Percentiles rank a stretch among this genome's conserved stretches.
Evolutionary conservation across 2,113 vertebrate species (phyloP).

Genomic region (Tetrao urogallus): DNA sequence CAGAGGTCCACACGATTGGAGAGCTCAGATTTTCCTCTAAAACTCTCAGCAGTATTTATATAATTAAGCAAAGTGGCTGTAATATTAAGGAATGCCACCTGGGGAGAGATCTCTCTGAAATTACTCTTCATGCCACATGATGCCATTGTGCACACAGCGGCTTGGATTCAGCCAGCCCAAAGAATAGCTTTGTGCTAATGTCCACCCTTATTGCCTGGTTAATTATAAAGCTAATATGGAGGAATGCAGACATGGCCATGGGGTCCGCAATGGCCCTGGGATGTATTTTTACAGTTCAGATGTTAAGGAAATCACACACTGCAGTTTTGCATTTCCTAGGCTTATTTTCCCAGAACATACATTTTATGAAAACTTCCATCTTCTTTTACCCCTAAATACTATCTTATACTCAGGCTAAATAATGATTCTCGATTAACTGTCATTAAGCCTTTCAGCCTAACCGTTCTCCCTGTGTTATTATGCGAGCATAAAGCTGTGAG

Average conservation of each 20-base stretch:
- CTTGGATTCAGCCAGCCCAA: not conserved
- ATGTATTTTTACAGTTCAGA: not conserved
- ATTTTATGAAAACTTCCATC: not conserved
- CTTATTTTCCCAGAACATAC: not conserved
- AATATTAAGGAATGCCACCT: slow-evolving; percentile 14
- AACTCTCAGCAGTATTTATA: not conserved
- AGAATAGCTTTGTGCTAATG: not conserved
- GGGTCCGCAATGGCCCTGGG: not conserved
- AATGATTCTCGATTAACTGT: not conserved
- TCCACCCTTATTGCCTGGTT: not conserved
- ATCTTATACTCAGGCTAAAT: not conserved
- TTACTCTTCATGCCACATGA: not conserved
- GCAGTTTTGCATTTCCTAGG: not conserved
- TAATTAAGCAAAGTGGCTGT: slow-evolving; percentile 19
- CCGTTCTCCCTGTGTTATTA: not conserved
- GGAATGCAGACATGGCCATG: not conserved
- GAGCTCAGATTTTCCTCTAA: not conserved
- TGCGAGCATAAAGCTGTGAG: not conserved
- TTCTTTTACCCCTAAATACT: not conserved
- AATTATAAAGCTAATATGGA: not conserved
- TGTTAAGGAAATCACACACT: not conserved
- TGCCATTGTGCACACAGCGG: fast-evolving
- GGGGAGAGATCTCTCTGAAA: not conserved
- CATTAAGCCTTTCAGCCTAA: not conserved
- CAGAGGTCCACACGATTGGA: not conserved